These are phyloP conservation scores for Calcarius lapponicus DNA, from an alignment of 2,797 vertebrate genomes.

Conservation along the genomic window DNA sequence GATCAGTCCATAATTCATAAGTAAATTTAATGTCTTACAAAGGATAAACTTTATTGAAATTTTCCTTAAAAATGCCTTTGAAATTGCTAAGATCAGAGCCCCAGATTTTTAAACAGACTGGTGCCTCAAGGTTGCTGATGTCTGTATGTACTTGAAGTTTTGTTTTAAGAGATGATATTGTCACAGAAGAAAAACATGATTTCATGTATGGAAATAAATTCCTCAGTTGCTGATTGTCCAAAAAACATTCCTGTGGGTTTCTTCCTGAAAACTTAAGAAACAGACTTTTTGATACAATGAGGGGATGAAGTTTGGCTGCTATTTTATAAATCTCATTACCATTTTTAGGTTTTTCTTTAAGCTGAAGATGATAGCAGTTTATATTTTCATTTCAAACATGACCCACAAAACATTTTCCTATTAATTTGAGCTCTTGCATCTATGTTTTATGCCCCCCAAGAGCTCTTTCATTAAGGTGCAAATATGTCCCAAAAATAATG, in stretches of 20 bases:
- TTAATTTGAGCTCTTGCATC: conserved; percentile 40
- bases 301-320: background rate
- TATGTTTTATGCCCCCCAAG: conserved; percentile 27
- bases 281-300: background rate
- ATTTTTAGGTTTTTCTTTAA: background rate
- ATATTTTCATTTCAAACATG: conserved; percentile 4
- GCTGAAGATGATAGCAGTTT: background rate
- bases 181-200: background rate
- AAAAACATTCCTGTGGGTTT: background rate
- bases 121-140: background rate
- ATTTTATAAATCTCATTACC: background rate
- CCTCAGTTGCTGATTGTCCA: background rate
- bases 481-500: conserved; percentile 67
- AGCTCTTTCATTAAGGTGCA: conserved; percentile 57
- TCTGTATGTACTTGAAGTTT: background rate
- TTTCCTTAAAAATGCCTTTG: background rate
- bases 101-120: background rate
- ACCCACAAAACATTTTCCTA: conserved; percentile 15
- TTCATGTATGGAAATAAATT: background rate
- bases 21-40: background rate
- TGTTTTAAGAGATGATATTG: background rate
- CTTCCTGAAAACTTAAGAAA: background rate
- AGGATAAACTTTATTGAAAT: background rate
- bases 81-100: background rate
- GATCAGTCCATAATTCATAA: background rate